phyloP scores from a whole-genome alignment of 2,797 vertebrate genomes.

The Myotis pilosus region DNA sequence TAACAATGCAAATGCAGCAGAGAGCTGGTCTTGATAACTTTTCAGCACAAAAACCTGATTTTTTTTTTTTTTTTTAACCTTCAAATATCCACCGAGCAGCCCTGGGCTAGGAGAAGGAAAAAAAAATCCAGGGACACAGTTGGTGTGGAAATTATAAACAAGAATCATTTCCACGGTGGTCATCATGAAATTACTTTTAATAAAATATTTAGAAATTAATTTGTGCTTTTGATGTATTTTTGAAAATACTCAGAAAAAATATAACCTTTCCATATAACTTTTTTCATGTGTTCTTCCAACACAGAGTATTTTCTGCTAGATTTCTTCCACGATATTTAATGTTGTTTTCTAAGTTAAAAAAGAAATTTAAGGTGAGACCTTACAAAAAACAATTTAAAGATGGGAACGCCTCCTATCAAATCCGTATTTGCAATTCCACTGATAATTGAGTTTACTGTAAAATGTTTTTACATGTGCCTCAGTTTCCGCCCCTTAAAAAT shows the following conservation, averaged over 20 bases:
- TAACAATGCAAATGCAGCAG: conserved; percentile 81
- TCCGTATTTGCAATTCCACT: conserved; percentile 17
- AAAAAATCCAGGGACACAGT: neutral
- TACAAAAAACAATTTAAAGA: conserved; percentile 44
- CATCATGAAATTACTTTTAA: conserved; percentile 53
- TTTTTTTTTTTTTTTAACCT: conserved; percentile 64
- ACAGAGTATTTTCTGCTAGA: conserved; percentile 40
- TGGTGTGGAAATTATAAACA: neutral
- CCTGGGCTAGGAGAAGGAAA: neutral
- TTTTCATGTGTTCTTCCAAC: neutral
- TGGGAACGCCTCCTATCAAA: conserved; percentile 61
- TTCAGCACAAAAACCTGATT: conserved; percentile 78
- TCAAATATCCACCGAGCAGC: conserved; percentile 14
- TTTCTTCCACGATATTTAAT: conserved; percentile 69
- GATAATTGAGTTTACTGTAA: conserved; percentile 12
- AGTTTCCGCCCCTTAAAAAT: conserved; percentile 70
- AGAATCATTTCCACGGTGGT: conserved; percentile 59
- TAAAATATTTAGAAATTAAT: conserved; percentile 64
- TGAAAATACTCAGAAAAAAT: conserved; percentile 57
- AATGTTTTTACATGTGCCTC: neutral
- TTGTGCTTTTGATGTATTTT: conserved; percentile 63
- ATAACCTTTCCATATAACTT: conserved; percentile 14
- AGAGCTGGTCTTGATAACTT: conserved; percentile 82
- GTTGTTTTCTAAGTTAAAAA: conserved; percentile 64
- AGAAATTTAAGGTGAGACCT: neutral